Evolutionary conservation across 2,888 invertebrate species (phyloP).

Genomic region (Halocaridina rubra): DNA sequence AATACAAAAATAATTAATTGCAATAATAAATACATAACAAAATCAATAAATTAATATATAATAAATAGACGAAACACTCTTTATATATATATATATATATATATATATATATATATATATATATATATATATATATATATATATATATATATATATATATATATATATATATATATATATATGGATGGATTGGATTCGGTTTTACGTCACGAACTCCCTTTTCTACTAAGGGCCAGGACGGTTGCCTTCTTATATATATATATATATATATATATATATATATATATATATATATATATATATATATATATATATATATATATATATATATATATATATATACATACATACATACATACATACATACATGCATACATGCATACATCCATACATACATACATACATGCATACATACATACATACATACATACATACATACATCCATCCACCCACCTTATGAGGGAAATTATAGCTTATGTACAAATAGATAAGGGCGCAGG

Average conservation of each 20-base stretch:
- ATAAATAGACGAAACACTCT: too few relatives aligned
- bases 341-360: neutral
- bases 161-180: too few relatives aligned
- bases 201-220: too few relatives aligned
- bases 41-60: too few relatives aligned
- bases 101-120: neutral
- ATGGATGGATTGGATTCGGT: too few relatives aligned
- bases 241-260: too few relatives aligned
- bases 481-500: too few relatives aligned
- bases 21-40: too few relatives aligned
- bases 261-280: neutral
- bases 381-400: too few relatives aligned
- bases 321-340: neutral
- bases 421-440: neutral
- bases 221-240: too few relatives aligned
- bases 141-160: slow-evolving; percentile 7
- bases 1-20: too few relatives aligned
- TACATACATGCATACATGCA: neutral
- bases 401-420: neutral
- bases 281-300: neutral
- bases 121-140: slow-evolving; percentile 2
- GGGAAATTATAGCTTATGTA: neutral
- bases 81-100: neutral
- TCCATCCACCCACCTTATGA: neutral
- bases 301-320: neutral